Conservation (phyloP, 1,140 invertebrate species). For the Aporrectodea caliginosa region DNA sequence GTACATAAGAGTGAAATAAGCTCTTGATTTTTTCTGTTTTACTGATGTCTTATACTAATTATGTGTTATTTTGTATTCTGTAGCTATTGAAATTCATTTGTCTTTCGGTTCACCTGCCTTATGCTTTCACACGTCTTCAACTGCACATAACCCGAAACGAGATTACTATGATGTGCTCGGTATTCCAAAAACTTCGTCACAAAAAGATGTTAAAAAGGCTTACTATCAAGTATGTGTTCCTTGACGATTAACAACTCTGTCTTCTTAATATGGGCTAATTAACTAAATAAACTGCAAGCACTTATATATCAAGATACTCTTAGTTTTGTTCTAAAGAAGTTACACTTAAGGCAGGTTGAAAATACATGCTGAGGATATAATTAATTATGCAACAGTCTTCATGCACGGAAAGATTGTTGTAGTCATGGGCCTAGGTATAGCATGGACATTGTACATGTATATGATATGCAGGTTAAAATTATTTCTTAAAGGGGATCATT, state of each 20-base stretch:
- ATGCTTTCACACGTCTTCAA: slow-evolving; percentile 5
- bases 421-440: no score
- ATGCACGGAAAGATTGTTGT: neutral
- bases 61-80: no score
- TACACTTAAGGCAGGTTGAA: no score
- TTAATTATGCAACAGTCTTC: no score
- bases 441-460: no score
- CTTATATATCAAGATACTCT: neutral
- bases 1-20: no score
- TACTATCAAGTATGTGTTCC: slow-evolving; percentile 73
- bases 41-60: no score
- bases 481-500: no score
- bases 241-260: neutral
- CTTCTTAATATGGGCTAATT: neutral
- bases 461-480: no score
- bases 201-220: slow-evolving; percentile 96
- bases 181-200: slow-evolving; percentile 79
- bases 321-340: neutral
- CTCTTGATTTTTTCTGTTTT: no score
- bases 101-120: neutral
- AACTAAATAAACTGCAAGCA: neutral
- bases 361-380: no score
- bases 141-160: slow-evolving; percentile 56
- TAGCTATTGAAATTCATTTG: neutral
- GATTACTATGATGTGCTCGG: slow-evolving; percentile 94